Conservation (phyloP, 35 echinoderm and acorn worm genomes). For the Chiridota heheva region DNA sequence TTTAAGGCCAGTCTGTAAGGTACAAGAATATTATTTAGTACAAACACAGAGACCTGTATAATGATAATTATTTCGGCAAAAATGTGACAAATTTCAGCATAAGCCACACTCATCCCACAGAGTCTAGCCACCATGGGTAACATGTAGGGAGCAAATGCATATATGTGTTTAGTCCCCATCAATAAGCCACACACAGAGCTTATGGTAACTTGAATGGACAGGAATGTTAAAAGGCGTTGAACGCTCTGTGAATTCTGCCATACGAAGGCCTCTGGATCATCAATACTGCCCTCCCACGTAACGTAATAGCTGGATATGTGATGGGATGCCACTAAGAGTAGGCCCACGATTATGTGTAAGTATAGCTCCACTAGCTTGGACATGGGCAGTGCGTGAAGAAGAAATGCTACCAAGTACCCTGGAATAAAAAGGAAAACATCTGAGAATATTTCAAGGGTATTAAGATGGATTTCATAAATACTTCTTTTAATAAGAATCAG, state of each 20-base stretch:
- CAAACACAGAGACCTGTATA: conserved; percentile 42
- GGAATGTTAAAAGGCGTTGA: conserved; percentile 44
- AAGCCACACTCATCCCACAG: conserved; percentile 14
- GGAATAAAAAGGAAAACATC: conserved; percentile 25
- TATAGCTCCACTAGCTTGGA: conserved; percentile 78
- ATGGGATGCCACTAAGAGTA: conserved; percentile 69
- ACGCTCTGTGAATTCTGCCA: conserved; percentile 32
- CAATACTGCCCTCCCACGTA: conserved; percentile 12
- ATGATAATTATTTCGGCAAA: conserved; percentile 57
- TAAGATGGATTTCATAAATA: neutral
- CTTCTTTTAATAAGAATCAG: neutral
- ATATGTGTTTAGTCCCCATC: conserved; percentile 59
- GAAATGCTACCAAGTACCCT: conserved; percentile 86
- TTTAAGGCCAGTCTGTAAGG: conserved; percentile 57
- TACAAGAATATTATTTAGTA: conserved; percentile 58
- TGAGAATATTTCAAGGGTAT: neutral
- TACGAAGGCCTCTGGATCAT: conserved; percentile 13
- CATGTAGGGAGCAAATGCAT: conserved; percentile 66
- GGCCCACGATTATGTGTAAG: conserved; percentile 64
- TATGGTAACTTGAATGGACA: conserved; percentile 49
- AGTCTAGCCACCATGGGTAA: conserved; percentile 50
- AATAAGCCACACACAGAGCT: conserved; percentile 55
- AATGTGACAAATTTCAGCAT: conserved; percentile 33
- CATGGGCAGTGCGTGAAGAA: conserved; percentile 79
- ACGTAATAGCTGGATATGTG: conserved; percentile 69